A percentile compares a stretch with the other conserved stretches of the same genome.
Conservation (phyloP, 2,888 invertebrate species). For the Spisula subtruncata region DNA sequence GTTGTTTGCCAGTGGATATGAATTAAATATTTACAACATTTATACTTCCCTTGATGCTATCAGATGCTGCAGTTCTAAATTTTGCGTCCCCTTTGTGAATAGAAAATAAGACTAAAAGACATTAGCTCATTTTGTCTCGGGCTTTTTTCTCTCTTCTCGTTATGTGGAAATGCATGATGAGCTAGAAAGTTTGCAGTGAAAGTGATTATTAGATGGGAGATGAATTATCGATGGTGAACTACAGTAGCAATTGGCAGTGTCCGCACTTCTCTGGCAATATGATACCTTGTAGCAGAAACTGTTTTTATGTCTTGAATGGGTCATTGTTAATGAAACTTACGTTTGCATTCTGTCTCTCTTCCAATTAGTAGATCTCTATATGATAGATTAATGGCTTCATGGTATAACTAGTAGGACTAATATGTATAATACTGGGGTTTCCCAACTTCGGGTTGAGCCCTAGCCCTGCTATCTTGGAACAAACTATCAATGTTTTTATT, state of each 20-base stretch:
- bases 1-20: conserved; percentile 34
- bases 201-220: background rate
- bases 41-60: conserved; percentile 10
- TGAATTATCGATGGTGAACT: background rate
- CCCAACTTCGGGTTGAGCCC: too few relatives aligned
- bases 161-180: conserved; percentile 24
- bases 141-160: background rate
- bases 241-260: conserved; percentile 8
- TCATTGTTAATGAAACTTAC: conserved; percentile 21
- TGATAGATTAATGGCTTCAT: background rate
- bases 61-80: conserved; percentile 27
- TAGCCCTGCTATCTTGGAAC: too few relatives aligned
- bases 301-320: conserved; percentile 16
- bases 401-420: too few relatives aligned
- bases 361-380: background rate
- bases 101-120: conserved; percentile 20
- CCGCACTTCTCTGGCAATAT: conserved; percentile 1
- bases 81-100: background rate
- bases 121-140: conserved; percentile 12
- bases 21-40: conserved; percentile 50
- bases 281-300: background rate
- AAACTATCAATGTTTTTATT: too few relatives aligned
- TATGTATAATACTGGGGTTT: too few relatives aligned
- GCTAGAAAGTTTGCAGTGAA: background rate
- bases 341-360: background rate